Base-by-base conservation (phyloP, 1,140 invertebrate species). In the Trichonephila clavata region DNA sequence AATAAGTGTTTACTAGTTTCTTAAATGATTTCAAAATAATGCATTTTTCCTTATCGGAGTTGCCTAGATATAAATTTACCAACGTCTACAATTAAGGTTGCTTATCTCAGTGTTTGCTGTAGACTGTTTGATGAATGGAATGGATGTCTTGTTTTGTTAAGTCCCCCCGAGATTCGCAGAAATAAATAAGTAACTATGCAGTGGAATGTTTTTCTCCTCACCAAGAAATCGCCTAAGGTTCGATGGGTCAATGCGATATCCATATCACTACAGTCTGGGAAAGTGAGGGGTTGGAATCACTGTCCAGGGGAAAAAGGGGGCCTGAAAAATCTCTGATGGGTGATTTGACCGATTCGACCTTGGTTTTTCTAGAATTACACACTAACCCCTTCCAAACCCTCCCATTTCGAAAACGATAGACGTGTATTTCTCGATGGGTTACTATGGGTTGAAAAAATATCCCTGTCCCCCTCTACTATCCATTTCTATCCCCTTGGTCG, bases 231-330 rank as follows among this genome's bases (percentile, higher is more conserved):
- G 21, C 77, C 77, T 24, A 2, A 27, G 90, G 50, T 57, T 27
- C 91, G 91, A 92, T 86, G 65, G 91, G 81, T 92, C 83, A 86
- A 24, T n/a, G 63, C 43, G 91, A 92, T 92, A 92, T 92, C 81
- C 61, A 59, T 92, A 86, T 92, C 65, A 92, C n/a, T 86, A 14
- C 32, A 16, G 59, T 65, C 61, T 63, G 32, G n/a, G 39, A 80
- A 71, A 92, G 50, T 39, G 43, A n/a, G 60, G 59, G 8, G 3
- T 81, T 77, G 39, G n/a, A 71, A 65, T 88, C 61, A 18, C 43
- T 24, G 59, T 71, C 71, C 32, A 50, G 86, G 60, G 59, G 24
- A 20, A 10, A 59, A 43, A 63, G 87, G 87, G 68, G 18, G 8
- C 7, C 68, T 86, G 32, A 20, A 24, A 21, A 84, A 84, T 84